Evolutionary conservation across 2,888 invertebrate species (phyloP).

Genomic region (Hydriomena furcata): DNA sequence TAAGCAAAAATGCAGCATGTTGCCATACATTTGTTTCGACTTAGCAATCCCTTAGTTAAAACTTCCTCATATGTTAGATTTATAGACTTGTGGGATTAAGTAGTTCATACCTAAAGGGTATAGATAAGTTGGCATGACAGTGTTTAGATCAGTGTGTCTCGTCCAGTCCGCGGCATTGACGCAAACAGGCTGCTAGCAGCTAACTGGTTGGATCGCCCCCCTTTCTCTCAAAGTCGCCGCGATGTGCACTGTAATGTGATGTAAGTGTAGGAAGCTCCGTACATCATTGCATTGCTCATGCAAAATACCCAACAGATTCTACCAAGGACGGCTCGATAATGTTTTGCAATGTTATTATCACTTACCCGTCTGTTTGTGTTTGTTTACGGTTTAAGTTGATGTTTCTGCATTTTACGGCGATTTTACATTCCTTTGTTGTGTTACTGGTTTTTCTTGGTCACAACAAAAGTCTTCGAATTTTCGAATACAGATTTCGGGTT

Average conservation of each 20-base stretch:
- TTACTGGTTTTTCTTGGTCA: no score
- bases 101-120: no score
- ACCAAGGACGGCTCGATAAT: slow-evolving; percentile 47
- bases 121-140: slow-evolving; percentile 20
- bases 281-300: slow-evolving; percentile 60
- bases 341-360: slow-evolving; percentile 12
- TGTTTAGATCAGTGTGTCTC: slow-evolving; percentile 40
- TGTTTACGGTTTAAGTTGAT: no score
- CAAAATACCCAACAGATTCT: slow-evolving; percentile 56
- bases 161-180: slow-evolving; percentile 35
- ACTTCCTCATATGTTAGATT: no score
- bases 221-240: slow-evolving; percentile 50
- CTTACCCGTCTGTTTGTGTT: not conserved
- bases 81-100: no score
- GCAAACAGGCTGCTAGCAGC: slow-evolving; percentile 38
- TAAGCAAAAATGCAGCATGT: no score
- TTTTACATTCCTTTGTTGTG: no score
- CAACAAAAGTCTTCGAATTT: no score
- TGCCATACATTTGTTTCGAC: no score
- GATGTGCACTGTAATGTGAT: slow-evolving; percentile 45
- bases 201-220: slow-evolving; percentile 45
- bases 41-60: no score
- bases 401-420: no score
- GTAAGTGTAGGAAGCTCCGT: slow-evolving; percentile 57
- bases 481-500: no score